Percentiles rank a stretch among this genome's conserved stretches.
Evolutionary conservation across 2,888 invertebrate genomes (phyloP).

Genomic region (Eilema caniola): DNA sequence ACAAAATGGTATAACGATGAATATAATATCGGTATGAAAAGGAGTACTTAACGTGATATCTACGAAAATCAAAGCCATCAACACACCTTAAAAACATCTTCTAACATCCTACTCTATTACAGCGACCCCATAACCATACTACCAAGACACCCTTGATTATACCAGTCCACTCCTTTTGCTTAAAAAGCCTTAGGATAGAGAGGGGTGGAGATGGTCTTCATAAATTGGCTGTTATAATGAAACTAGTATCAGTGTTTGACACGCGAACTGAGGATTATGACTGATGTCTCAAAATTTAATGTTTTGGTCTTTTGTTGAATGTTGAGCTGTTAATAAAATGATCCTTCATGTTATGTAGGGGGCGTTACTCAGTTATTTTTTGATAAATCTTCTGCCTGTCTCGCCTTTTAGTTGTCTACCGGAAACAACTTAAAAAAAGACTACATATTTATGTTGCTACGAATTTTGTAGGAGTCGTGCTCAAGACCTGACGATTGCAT

Average conservation of each 20-base stretch:
- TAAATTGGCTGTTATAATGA: constrained; percentile 40
- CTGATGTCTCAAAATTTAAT: constrained; percentile 65
- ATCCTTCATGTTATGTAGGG: constrained; percentile 1
- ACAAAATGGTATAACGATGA: background rate
- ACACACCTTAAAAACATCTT: constrained; percentile 56
- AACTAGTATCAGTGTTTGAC: constrained; percentile 66
- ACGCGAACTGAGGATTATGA: constrained; percentile 82
- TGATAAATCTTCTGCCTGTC: background rate
- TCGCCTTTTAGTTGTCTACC: background rate
- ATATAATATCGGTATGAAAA: background rate
- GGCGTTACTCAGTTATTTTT: constrained; percentile 3
- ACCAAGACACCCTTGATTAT: constrained; percentile 38
- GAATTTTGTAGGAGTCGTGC: too few relatives aligned
- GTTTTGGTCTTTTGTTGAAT: constrained; percentile 62
- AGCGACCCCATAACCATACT: constrained; percentile 46
- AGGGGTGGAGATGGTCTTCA: constrained; percentile 37
- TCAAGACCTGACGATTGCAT: background rate
- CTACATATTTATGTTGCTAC: too few relatives aligned
- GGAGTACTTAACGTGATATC: constrained; percentile 15
- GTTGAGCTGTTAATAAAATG: constrained; percentile 28
- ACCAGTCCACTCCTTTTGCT: constrained; percentile 20
- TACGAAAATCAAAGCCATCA: constrained; percentile 55
- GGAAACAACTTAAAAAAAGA: too few relatives aligned
- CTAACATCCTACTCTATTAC: constrained; percentile 56
- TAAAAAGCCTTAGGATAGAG: background rate